phyloP scores from a whole-genome alignment of 1,140 invertebrate genomes.

The Eumeta japonica region DNA sequence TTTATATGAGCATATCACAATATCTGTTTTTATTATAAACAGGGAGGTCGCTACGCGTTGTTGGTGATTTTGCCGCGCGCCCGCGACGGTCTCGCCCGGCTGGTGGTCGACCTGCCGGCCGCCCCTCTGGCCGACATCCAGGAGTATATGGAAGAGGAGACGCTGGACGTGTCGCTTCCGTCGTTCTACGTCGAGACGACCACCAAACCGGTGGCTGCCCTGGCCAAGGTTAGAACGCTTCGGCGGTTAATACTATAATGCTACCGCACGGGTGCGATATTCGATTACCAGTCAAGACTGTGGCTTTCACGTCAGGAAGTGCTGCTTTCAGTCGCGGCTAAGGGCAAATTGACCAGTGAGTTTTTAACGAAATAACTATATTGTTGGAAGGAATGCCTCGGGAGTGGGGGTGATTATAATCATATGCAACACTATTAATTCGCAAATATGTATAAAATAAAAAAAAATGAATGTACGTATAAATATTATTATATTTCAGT shows the following conservation, averaged over 20 bases:
- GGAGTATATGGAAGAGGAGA: slow-evolving; percentile 34
- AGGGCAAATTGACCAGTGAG: too few species aligned
- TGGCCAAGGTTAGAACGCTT: slow-evolving; percentile 48
- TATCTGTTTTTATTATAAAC: too few species aligned
- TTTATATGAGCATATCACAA: too few species aligned
- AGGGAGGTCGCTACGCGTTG: slow-evolving; percentile 60
- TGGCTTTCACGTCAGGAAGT: background rate
- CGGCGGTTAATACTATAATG: background rate
- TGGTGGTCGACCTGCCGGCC: slow-evolving; percentile 45
- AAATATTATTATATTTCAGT: too few species aligned
- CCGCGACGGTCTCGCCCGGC: slow-evolving; percentile 51
- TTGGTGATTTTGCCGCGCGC: slow-evolving; percentile 57
- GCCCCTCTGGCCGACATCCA: slow-evolving; percentile 42
- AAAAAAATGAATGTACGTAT: too few species aligned
- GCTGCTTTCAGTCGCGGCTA: too few species aligned
- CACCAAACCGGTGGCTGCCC: slow-evolving; percentile 50
- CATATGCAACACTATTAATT: too few species aligned
- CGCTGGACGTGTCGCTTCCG: slow-evolving; percentile 43
- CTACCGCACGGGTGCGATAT: background rate
- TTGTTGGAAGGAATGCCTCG: too few species aligned
- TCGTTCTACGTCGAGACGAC: slow-evolving; percentile 52
- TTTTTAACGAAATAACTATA: background rate
- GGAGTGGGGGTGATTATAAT: too few species aligned
- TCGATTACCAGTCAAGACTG: background rate
- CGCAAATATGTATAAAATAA: too few species aligned